Evolutionary conservation across 92 coral and sea anemone species (phyloP).

Genomic region (Epizoanthus fatuus): DNA sequence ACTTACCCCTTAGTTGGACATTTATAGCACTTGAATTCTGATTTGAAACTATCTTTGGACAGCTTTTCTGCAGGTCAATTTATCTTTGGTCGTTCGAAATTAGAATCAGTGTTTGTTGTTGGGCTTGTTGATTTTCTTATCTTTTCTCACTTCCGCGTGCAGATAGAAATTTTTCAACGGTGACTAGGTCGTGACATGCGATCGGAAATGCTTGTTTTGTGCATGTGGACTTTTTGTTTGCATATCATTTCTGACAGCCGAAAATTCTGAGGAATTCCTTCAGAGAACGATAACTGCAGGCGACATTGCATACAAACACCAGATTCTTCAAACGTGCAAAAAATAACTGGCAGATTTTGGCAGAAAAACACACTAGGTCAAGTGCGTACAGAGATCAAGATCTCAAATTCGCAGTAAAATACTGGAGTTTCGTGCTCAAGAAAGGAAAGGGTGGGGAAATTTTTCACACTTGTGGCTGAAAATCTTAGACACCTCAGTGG

Average conservation of each 20-base stretch:
- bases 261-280: constrained; percentile 25
- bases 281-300: neutral
- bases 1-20: too few relatives aligned
- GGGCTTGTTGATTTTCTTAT: neutral
- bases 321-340: neutral
- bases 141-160: constrained; percentile 31
- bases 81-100: too few relatives aligned
- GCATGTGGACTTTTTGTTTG: constrained; percentile 16
- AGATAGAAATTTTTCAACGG: constrained; percentile 30
- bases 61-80: too few relatives aligned
- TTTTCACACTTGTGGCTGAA: constrained; percentile 35
- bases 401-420: constrained; percentile 5
- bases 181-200: constrained; percentile 18
- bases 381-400: constrained; percentile 9
- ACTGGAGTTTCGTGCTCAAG: constrained; percentile 42
- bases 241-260: constrained; percentile 26
- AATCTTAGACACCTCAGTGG: constrained; percentile 77
- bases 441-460: constrained; percentile 74
- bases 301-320: neutral
- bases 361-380: constrained; percentile 19
- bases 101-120: constrained; percentile 1
- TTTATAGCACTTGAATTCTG: too few relatives aligned
- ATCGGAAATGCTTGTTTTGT: constrained; percentile 41
- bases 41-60: too few relatives aligned
- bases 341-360: neutral